Evolutionary conservation across 2,113 vertebrate species (phyloP).

Genomic region (Dipodomys ordii): DNA sequence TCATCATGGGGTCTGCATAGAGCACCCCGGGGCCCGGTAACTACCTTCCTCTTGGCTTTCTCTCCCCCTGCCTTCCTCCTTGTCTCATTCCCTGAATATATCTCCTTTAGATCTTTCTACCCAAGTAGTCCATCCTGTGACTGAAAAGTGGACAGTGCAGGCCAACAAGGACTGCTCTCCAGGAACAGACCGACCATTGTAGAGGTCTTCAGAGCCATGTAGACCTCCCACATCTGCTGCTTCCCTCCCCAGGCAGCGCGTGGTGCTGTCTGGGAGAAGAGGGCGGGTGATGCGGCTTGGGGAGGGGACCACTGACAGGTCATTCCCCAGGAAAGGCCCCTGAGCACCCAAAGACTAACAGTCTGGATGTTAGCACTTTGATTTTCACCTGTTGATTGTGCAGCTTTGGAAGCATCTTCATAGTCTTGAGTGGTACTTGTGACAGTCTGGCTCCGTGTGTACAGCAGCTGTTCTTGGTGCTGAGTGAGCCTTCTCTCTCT

Average conservation of each 20-base stretch:
- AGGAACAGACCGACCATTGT: fast-evolving
- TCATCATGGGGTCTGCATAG: neutral
- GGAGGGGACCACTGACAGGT: too few relatives aligned
- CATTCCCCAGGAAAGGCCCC: too few relatives aligned
- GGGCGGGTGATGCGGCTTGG: fast-evolving
- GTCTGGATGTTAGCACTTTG: too few relatives aligned
- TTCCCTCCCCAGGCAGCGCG: neutral
- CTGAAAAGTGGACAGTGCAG: too few relatives aligned
- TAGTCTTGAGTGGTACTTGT: fast-evolving
- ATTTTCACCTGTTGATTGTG: too few relatives aligned
- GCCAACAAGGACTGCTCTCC: too few relatives aligned
- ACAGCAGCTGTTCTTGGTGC: too few relatives aligned
- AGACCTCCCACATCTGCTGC: fast-evolving
- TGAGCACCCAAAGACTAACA: too few relatives aligned
- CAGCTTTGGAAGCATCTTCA: fast-evolving
- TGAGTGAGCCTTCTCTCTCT: neutral
- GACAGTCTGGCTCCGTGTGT: fast-evolving
- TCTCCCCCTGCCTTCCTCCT: neutral
- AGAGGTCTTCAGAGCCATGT: fast-evolving
- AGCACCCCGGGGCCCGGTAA: neutral
- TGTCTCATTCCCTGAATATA: too few relatives aligned
- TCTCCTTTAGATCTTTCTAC: neutral
- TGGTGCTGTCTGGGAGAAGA: fast-evolving
- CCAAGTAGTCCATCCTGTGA: neutral
- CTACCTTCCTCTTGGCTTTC: neutral